Percentiles rank a stretch among this genome's conserved stretches.
Conservation (phyloP, 2,113 vertebrate species). For the Arothron firmamentum region DNA sequence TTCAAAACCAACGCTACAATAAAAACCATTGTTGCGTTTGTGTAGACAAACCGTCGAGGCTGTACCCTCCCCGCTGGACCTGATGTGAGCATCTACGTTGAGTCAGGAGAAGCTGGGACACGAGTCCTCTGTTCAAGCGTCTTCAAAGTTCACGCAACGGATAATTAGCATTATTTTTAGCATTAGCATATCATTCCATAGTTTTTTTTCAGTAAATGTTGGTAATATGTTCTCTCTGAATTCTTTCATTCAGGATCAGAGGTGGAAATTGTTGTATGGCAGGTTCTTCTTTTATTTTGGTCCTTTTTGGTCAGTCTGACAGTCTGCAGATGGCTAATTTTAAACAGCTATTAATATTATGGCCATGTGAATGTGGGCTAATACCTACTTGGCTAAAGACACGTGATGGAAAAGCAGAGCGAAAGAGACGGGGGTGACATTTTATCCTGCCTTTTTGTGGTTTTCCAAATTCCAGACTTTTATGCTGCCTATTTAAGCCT, state of each 20-base stretch:
- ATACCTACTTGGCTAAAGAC: constrained; percentile 43
- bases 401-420: constrained; percentile 54
- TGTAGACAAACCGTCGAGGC: constrained; percentile 54
- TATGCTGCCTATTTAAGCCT: constrained; percentile 36
- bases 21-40: constrained; percentile 66
- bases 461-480: constrained; percentile 52
- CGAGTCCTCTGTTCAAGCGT: constrained; percentile 14
- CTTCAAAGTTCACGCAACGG: background rate
- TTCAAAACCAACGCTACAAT: constrained; percentile 56
- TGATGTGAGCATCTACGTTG: constrained; percentile 58
- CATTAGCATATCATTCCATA: background rate
- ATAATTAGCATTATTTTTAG: no score
- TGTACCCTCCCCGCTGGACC: constrained; percentile 33
- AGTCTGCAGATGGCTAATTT: constrained; percentile 35
- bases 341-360: background rate
- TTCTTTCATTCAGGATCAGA: constrained; percentile 25
- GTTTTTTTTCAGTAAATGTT: constrained; percentile 36
- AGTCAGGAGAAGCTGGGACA: constrained; percentile 41
- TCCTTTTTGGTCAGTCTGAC: constrained; percentile 46
- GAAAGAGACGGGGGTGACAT: constrained; percentile 40
- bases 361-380: constrained; percentile 44
- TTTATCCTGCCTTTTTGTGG: constrained; percentile 58
- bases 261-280: constrained; percentile 53
- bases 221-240: constrained; percentile 34
- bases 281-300: constrained; percentile 48